A percentile compares a stretch with the other conserved stretches of the same genome.
phyloP scores from a whole-genome alignment of 2,888 invertebrate species.

The Drosophila neonasuta region DNA sequence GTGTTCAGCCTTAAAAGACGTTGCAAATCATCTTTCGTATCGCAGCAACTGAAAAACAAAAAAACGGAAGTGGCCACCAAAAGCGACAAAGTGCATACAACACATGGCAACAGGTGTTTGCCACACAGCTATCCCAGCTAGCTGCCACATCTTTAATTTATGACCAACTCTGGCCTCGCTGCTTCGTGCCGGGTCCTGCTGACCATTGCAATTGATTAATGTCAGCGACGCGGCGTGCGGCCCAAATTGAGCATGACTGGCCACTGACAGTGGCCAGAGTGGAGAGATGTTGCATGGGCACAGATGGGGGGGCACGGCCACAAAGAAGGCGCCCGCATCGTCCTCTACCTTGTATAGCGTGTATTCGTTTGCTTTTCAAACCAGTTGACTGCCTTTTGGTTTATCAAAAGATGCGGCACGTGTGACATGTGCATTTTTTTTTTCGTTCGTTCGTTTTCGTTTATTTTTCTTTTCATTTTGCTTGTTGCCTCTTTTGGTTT shows the following conservation, averaged over 20 bases:
- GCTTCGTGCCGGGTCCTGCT: slow-evolving; percentile 36
- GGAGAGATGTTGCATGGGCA: background rate
- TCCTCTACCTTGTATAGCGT: slow-evolving; percentile 7
- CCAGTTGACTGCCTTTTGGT: slow-evolving; percentile 39
- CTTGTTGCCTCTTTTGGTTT: slow-evolving; percentile 28
- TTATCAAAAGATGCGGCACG: slow-evolving; percentile 53
- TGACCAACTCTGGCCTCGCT: slow-evolving; percentile 38
- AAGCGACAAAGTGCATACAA: slow-evolving; percentile 47
- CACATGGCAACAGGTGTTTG: slow-evolving; percentile 66
- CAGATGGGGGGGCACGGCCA: slow-evolving; percentile 3
- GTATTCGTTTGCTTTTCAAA: slow-evolving; percentile 23
- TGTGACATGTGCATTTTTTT: slow-evolving; percentile 53
- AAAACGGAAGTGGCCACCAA: slow-evolving; percentile 45
- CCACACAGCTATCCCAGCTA: slow-evolving; percentile 16
- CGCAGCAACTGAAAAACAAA: slow-evolving; percentile 6
- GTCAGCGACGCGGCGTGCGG: slow-evolving; percentile 45
- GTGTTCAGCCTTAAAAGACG: slow-evolving; percentile 48
- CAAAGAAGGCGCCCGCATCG: background rate
- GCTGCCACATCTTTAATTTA: slow-evolving; percentile 52
- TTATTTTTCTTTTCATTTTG: slow-evolving; percentile 3
- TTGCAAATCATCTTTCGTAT: slow-evolving; percentile 61
- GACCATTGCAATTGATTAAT: slow-evolving; percentile 70
- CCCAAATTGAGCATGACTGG: slow-evolving; percentile 33
- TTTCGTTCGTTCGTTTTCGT: background rate
- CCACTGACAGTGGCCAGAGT: background rate